Base-by-base conservation (phyloP, 2,888 invertebrate genomes). In the Drosophila neotestacea region DNA sequence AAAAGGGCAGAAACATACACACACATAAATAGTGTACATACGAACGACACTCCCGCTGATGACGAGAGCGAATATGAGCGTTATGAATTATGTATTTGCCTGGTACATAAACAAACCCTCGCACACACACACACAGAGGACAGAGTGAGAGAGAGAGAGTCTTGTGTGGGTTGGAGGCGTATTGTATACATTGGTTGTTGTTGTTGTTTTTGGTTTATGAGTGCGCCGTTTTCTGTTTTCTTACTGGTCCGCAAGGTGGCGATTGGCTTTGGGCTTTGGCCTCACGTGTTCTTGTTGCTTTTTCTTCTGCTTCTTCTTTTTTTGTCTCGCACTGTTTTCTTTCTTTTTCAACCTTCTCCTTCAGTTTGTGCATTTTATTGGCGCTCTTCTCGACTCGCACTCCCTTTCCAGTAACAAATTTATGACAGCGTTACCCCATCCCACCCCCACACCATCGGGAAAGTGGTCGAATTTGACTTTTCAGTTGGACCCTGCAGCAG, bases 61-160 rank as follows among this genome's bases (percentile, higher is more conserved):
- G 71, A 38, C 70, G 79, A 87, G 90, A 86, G 88, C 79, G 85
- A 90, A 90, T 90, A 90, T 90, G 90, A 91, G 90, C 83, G 81
- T 89, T 91, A 91, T 91, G 91, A 91, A 91, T 90, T 91, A 90
- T 91, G 88, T 90, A 90, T 79, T 81, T 82, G 80, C 65, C 64
- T 54, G 42, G 73, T 79, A 78, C 68, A 81, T 81, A 84, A 78
- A 80, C 79, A 85, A 76, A 70, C 83, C 71, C 81, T 72, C 65
- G 60, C 66, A 48, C 72, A 67, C 62, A 73, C 64, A 36, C 59
- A 56, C 47, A 28, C 38, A 42, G 22, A 50, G n/a, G 36, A 22
- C 46, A 52, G 16, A 34, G 28, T 39, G 50, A 55, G 34, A 46
- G 52, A 32, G 48, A 62, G 52, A 42, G 48, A 58, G 41, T 46